Base-by-base conservation (phyloP, 2,113 vertebrate genomes). In the Scomber japonicus region DNA sequence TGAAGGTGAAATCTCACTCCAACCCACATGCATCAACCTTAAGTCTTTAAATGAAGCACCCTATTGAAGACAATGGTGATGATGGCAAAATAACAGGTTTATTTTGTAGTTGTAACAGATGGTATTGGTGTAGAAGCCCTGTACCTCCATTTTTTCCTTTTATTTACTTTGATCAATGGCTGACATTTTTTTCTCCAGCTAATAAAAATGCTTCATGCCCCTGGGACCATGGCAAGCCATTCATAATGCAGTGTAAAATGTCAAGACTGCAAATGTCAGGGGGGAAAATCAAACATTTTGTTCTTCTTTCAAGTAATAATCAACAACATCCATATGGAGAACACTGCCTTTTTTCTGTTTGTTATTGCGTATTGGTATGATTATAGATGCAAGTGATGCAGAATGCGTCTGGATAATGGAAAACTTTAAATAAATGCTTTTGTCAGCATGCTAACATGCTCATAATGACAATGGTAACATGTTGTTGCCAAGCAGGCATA, bases 201-300 rank as follows among this genome's bases (percentile, higher is more conserved):
- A 19, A 74, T 51, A 19, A 54, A 35, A 21, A 48, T 6, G 15
- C 53, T 54, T 5, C 13, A 40, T 48, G 35, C 40, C 55, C 21
- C 27, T 50, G 56, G 11, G n/a, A 40, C 30, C 44, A 13, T 27
- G 19, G 17, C 14, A 35, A 11, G 16, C 16, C 55, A 62, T 48
- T 45, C 19, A 54, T 48, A 55, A 46, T 40, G 55, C 49, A 46
- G 46, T 3, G 3, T 4, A 21, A 66, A 73, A 67, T 80, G 62
- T 74, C 63, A 80, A 54, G 21, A 31, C 24, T 21, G 31, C 21
- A 31, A 44, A 40, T 9, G 35, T 40, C 35, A 40, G 35, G 5
- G 35, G 9, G 24, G 21, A 3, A 19, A 19, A 11, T 35, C 31
- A 35, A 63, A n/a, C 8, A 19, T 48, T n/a, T 27, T 27, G 24